These are phyloP conservation scores for Malacoraja senta DNA, from an alignment of 2,797 vertebrate species.

Conservation along the genomic window DNA sequence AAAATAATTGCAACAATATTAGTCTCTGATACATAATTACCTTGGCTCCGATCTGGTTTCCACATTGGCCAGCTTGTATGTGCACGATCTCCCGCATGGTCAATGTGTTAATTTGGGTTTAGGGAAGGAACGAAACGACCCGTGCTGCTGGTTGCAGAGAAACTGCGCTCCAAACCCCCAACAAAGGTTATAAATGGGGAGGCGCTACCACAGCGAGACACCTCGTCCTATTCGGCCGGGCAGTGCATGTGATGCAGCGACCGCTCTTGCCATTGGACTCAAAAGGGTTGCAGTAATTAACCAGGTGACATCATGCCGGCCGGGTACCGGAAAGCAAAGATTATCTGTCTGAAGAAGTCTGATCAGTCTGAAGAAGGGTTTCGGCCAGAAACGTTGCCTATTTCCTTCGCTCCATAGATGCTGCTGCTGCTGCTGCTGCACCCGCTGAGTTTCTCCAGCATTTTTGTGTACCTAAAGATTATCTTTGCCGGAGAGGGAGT, in stretches of 20 bases:
- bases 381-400: too few species aligned
- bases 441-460: too few species aligned
- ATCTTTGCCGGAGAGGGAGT: too few species aligned
- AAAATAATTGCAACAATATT: too few species aligned
- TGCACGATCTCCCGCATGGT: conserved; percentile 30
- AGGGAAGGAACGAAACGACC: background rate
- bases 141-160: background rate
- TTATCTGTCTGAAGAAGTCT: too few species aligned
- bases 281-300: conserved; percentile 33
- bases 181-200: conserved; percentile 4
- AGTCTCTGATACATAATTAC: background rate
- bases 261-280: background rate
- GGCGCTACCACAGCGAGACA: background rate
- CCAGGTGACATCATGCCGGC: background rate
- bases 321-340: too few species aligned
- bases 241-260: background rate
- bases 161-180: too few species aligned
- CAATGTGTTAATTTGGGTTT: background rate
- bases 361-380: too few species aligned
- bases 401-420: too few species aligned
- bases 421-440: too few species aligned
- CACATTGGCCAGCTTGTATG: conserved; percentile 20
- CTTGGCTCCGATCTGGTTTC: conserved; percentile 30
- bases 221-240: background rate
- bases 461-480: too few species aligned